Evolutionary conservation across 2,888 invertebrate species (phyloP), one percentile per base, ranked within the genome.

Genomic region (Carcina quercana): DNA sequence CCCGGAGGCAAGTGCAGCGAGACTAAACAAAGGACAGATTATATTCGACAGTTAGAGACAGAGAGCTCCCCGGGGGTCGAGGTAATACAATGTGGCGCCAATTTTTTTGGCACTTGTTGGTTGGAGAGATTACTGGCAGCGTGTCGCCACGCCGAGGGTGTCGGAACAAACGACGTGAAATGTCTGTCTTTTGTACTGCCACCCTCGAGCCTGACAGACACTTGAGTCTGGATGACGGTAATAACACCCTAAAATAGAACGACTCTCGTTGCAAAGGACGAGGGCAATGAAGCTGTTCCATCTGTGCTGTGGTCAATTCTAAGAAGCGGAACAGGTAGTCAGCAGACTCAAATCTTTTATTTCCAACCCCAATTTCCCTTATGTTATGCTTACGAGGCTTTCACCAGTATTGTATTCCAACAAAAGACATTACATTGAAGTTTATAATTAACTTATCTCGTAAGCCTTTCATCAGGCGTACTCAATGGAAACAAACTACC

Each of bases 161-260:
- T 73, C 52, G 67, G 63, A 53, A 70, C 78, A 79, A 82, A 83
- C 56, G 74, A 78, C 56, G 66, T 69, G 69, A 64, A 63, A 73
- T 60, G 65, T 78, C 80, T 82, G 80, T 61, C 61, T 75, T 78
- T 73, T 78, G 73, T 79, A 69, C 51, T 55, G 47, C 54, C 60
- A 50, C 52, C 42, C 53, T 69, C 55, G 53, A 59, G 63, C 59
- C 20, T 43, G 42, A 45, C 37, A 30, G 52, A 31, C 45, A 48
- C 59, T 55, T 45, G 49, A 52, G 40, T 34, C 42, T 37, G 42
- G 43, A 45, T 42, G 37, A 35, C 38, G 45, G 42, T 51, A 56
- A 53, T 54, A 37, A 47, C 32, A 17, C 27, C 25, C 32, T 25
- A 34, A 28, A 25, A 32, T 38, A 38, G 32, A 35, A 30, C 14